Base-by-base conservation (phyloP, 2,888 invertebrate species). In the Trissolcus japonicus region DNA sequence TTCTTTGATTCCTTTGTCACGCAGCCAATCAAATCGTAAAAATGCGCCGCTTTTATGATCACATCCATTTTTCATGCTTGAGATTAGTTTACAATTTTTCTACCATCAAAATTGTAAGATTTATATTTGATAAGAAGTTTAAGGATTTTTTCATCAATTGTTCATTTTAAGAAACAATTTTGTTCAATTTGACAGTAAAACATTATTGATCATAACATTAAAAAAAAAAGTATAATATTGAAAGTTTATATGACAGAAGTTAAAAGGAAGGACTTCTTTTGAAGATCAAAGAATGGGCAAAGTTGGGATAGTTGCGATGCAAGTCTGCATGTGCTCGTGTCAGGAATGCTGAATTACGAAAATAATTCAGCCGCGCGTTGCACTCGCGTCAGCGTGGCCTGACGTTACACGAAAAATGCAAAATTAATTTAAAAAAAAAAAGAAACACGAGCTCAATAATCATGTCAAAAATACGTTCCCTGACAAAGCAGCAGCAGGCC, bases 201-300 rank as follows among this genome's bases (percentile, higher is more conserved):
- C 0, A 35, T 3, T 9, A 35, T 35, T 35, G 35, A 9, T 9
- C 1, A 11, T 11, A 35, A 35, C 9, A 11, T 11, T 11, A 11
- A 35, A 35, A 35, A 11, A 29, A 11, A 9, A 35, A 35, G 11
- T 35, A 1, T 7, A 9, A 56, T 43, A 17, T 61, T 40, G 40
- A 35, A 35, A 11, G 1, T 7, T 35, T 35, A 35, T 11, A 35
- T 35, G 35, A 35, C 35, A 35, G 35, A 35, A 35, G 35, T 35
- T 35, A 11, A 35, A 35, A 35, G 7, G 35, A 35, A 35, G 35
- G 11, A n/a, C 35, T 16, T 21, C 53, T 14, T 54, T 59, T 60
- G 19, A 43, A 60, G 67, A 60, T 60, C 67, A 68, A 59, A 68
- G 67, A 61, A 35, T 68, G 29, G 61, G 35, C 54, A 68, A 57